Conservation (phyloP, 2,113 vertebrate species). For the Siniperca chuatsi region DNA sequence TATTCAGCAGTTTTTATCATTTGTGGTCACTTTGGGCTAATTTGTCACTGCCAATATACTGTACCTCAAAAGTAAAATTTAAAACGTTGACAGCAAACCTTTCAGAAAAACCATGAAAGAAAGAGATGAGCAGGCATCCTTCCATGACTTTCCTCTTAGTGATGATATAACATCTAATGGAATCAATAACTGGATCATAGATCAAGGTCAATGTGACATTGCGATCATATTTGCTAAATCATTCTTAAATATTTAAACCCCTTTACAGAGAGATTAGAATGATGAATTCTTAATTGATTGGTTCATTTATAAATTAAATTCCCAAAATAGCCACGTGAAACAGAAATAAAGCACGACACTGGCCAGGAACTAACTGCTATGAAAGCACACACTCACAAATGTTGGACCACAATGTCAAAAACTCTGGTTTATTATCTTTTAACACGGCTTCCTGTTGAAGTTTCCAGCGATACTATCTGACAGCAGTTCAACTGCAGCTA, state of each 20-base stretch:
- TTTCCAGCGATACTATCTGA: slow-evolving; percentile 29
- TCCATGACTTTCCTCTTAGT: background rate
- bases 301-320: background rate
- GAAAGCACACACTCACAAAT: background rate
- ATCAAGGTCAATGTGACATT: background rate
- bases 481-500: slow-evolving; percentile 24
- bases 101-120: background rate
- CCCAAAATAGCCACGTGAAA: background rate
- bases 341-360: background rate
- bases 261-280: background rate
- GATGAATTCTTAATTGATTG: background rate
- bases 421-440: background rate
- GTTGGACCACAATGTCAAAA: slow-evolving; percentile 2
- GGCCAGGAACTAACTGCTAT: background rate
- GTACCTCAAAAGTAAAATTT: background rate
- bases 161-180: slow-evolving; percentile 9
- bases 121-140: background rate
- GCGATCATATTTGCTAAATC: background rate
- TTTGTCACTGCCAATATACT: background rate
- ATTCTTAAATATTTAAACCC: background rate
- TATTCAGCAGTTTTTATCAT: background rate
- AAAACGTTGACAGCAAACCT: background rate
- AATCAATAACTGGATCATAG: slow-evolving; percentile 24
- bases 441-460: background rate
- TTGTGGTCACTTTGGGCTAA: background rate